phyloP scores from a whole-genome alignment of 2,888 invertebrate genomes.

The Hanleya hanleyi region DNA sequence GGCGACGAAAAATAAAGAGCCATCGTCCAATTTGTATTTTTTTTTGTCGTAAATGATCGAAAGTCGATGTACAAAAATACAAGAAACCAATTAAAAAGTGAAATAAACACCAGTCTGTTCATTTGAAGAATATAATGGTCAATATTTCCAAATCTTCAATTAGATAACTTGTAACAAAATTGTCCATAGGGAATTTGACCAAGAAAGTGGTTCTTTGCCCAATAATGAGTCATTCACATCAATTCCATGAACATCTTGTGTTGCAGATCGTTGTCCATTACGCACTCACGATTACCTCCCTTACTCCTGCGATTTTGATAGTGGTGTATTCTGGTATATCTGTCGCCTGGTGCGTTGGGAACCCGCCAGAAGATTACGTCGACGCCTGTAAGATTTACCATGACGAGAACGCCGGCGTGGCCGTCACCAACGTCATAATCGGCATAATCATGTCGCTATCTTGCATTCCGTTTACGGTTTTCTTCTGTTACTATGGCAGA shows the following conservation, averaged over 20 bases:
- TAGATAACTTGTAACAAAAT: no score
- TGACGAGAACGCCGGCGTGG: neutral
- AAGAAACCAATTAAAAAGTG: no score
- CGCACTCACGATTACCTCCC: neutral
- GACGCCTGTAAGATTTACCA: neutral
- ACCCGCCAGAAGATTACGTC: neutral
- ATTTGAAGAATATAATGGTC: no score
- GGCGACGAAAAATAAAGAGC: no score
- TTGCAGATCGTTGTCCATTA: neutral
- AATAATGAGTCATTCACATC: no score
- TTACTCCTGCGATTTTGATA: neutral
- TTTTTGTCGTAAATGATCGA: no score
- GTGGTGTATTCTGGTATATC: neutral
- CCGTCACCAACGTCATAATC: neutral
- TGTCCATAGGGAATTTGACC: no score
- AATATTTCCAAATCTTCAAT: no score
- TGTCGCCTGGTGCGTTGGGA: neutral
- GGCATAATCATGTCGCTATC: neutral
- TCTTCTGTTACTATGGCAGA: neutral
- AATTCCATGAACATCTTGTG: neutral
- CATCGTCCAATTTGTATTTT: no score
- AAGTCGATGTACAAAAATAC: no score
- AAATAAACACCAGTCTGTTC: no score
- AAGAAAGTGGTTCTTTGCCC: no score
- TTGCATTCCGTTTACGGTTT: neutral